These are phyloP conservation scores for Clistopyga incitator DNA, from an alignment of 2,888 invertebrate genomes.

Conservation along the genomic window DNA sequence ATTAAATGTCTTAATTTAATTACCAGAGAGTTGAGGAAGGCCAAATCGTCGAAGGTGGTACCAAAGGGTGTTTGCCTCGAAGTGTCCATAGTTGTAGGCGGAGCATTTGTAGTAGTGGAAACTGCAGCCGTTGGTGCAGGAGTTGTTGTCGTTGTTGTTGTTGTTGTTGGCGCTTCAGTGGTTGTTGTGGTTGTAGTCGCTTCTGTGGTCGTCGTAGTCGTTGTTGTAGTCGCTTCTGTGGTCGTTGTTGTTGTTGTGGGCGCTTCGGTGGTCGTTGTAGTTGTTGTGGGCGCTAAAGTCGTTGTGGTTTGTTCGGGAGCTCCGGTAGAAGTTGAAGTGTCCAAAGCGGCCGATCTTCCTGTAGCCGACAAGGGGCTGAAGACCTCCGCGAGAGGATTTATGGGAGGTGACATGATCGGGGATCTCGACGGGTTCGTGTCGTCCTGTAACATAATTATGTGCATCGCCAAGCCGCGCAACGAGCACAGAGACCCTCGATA, in stretches of 20 bases:
- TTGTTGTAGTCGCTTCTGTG: conserved; percentile 64
- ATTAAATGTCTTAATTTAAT: conserved; percentile 15
- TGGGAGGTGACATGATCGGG: conserved; percentile 71
- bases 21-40: conserved; percentile 87
- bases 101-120: conserved; percentile 41
- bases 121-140: conserved; percentile 51
- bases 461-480: conserved; percentile 49
- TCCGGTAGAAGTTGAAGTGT: conserved; percentile 65
- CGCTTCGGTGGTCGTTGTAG: conserved; percentile 52
- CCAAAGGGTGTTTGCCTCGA: conserved; percentile 79
- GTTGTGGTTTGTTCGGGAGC: conserved; percentile 37
- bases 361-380: conserved; percentile 75
- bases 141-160: conserved; percentile 66
- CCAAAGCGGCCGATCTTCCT: conserved; percentile 52
- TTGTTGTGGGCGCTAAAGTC: background rate
- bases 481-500: conserved; percentile 56
- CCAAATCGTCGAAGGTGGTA: conserved; percentile 85
- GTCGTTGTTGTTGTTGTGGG: conserved; percentile 71
- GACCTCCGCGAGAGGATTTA: conserved; percentile 78
- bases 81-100: conserved; percentile 56
- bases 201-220: conserved; percentile 69
- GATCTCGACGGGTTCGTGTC: conserved; percentile 73
- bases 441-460: conserved; percentile 75
- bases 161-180: conserved; percentile 62
- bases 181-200: conserved; percentile 64